Base-by-base conservation (phyloP, 2,888 invertebrate genomes). In the Leptopilina syphax region DNA sequence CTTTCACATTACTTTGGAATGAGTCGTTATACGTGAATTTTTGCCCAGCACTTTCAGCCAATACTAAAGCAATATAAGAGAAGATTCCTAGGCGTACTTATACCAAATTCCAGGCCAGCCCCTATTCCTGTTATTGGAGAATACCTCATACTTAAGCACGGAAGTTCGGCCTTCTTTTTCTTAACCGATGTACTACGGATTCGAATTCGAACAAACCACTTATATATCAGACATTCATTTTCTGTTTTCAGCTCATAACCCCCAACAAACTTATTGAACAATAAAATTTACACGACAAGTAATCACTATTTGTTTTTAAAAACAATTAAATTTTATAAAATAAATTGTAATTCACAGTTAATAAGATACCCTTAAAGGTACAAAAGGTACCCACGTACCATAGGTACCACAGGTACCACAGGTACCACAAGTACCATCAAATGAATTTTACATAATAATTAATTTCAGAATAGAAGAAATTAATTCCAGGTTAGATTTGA, bases 41-140 rank as follows among this genome's bases (percentile, higher is more conserved):
- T 68, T 68, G 27, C 60, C 34, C 27, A 77, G 47, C 79, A 76
- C 82, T 80, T 81, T 80, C 80, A 80, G 85, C 87, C 86, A 86
- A 88, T 88, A 83, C 84, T 85, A 85, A 86, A 88, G 89, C 88
- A 88, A 88, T 88, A 88, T 87, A 85, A 79, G 82, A 78, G 82
- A 83, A 83, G 85, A 90, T 90, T 84, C 88, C 88, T 78, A 77
- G 77, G 80, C 89, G 86, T 88, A 87, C 86, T 88, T 86, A 90
- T 87, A 87, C 84, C 85, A 86, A 85, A 90, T 90, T 90, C 89
- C 85, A 85, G 83, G 79, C 86, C 81, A 78, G 76, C 82, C 83
- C 80, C 85, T 84, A 84, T 86, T 85, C 83, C 85, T 87, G 86
- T 87, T 86, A 88, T 88, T 86, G 87, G 85, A 83, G 84, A 87